Evolutionary conservation across 2,888 invertebrate species (phyloP).

Genomic region (Drosophila helvetica): DNA sequence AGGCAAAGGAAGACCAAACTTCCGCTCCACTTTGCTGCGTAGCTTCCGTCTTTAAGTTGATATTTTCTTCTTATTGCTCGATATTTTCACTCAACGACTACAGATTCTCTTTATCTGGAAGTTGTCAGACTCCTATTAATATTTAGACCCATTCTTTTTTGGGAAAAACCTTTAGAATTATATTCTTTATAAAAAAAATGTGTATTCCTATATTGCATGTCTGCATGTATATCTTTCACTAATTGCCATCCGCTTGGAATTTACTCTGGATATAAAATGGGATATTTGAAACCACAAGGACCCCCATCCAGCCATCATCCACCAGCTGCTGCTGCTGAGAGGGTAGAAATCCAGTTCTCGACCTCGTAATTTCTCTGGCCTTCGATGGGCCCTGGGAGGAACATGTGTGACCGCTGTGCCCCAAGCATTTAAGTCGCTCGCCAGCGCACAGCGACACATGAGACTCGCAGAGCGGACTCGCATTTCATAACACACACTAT

Average conservation of each 20-base stretch:
- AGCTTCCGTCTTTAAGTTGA: too few species aligned
- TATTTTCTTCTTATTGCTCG: too few species aligned
- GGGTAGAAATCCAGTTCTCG: neutral
- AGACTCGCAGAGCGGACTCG: conserved; percentile 31
- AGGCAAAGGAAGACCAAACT: too few species aligned
- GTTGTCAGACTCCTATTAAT: too few species aligned
- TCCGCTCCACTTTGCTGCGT: too few species aligned
- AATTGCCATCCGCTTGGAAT: neutral
- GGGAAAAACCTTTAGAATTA: neutral
- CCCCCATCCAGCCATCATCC: neutral
- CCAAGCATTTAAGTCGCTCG: conserved; percentile 52
- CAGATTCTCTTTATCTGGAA: too few species aligned
- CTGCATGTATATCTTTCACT: neutral
- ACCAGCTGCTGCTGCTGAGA: neutral
- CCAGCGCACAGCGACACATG: conserved; percentile 56
- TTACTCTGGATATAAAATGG: conserved; percentile 2
- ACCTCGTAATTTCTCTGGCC: conserved; percentile 9
- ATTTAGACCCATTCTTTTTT: too few species aligned
- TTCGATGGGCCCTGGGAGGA: conserved; percentile 12
- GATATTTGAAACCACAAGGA: conserved; percentile 15
- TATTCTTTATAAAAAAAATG: neutral
- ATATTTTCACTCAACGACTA: too few species aligned
- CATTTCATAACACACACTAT: conserved; percentile 10
- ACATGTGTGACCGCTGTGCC: conserved; percentile 51
- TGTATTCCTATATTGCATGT: neutral